These are phyloP conservation scores for Drosophila kohkoa DNA, from an alignment of 1,140 invertebrate genomes.

Conservation along the genomic window DNA sequence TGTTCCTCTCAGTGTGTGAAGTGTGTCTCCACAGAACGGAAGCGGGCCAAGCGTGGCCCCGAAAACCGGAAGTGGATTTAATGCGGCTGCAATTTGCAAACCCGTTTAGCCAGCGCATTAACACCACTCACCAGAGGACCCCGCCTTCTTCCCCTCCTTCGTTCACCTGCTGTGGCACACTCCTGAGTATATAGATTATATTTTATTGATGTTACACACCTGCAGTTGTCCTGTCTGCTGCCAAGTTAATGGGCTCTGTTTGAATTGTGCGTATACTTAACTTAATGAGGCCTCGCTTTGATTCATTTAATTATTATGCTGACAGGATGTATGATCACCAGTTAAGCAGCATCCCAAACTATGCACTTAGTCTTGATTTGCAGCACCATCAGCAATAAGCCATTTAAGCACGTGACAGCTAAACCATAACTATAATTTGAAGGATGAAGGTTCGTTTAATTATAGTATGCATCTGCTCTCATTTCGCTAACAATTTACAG, in stretches of 20 bases:
- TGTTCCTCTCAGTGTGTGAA: conserved; percentile 29
- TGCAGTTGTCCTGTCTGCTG: not conserved
- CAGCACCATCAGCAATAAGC: not conserved
- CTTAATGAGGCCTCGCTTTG: not conserved
- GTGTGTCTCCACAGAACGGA: conserved; percentile 54
- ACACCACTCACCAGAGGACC: conserved; percentile 22
- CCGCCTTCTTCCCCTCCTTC: not conserved
- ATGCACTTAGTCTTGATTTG: not conserved
- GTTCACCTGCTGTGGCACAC: no score
- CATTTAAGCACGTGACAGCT: not conserved
- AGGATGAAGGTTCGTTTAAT: no score
- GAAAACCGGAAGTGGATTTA: conserved; percentile 69
- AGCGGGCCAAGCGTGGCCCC: conserved; percentile 36
- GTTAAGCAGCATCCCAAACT: not conserved
- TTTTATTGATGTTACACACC: conserved; percentile 42
- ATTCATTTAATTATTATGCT: conserved; percentile 33
- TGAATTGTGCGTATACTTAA: conserved; percentile 8
- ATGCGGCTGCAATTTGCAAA: conserved; percentile 72
- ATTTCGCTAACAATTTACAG: no score
- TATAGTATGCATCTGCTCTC: no score
- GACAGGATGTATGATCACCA: conserved; percentile 23
- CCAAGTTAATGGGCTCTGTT: not conserved
- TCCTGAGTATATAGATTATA: conserved; percentile 29
- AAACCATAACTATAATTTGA: not conserved
- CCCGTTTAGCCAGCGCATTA: conserved; percentile 66